These are phyloP conservation scores for Brachypalpus laphriformis DNA, from an alignment of 2,888 invertebrate species.

Conservation along the genomic window DNA sequence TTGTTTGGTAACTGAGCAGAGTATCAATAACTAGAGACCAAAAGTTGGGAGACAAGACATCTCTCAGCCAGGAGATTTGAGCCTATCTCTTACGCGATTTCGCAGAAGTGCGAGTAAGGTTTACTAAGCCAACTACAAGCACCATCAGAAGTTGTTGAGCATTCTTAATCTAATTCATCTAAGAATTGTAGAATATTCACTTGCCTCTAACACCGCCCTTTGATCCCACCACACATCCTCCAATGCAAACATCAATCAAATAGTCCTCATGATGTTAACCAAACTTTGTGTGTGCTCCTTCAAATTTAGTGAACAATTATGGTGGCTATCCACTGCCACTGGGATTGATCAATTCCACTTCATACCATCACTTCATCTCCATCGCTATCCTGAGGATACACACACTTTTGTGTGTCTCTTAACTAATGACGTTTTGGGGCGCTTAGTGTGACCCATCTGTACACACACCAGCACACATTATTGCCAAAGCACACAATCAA, in stretches of 20 bases:
- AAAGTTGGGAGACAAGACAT: no score
- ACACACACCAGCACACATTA: constrained; percentile 32
- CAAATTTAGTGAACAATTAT: constrained; percentile 20
- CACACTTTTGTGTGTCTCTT: constrained; percentile 15
- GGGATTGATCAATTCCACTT: constrained; percentile 41
- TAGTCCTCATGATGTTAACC: constrained; percentile 30
- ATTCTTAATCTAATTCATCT: no score
- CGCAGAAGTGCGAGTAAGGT: no score
- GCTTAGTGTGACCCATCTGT: constrained; percentile 4
- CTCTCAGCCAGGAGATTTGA: no score
- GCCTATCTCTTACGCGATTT: no score
- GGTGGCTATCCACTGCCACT: background rate
- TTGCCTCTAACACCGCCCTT: no score
- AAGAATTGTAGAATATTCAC: no score
- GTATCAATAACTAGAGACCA: no score
- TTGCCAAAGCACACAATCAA: constrained; percentile 62
- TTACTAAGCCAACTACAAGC: no score
- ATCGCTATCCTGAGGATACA: constrained; percentile 1
- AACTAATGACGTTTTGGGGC: constrained; percentile 53
- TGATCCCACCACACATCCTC: background rate
- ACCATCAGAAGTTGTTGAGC: no score
- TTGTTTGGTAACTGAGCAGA: no score
- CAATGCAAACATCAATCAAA: constrained; percentile 34
- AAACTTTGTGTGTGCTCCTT: constrained; percentile 32
- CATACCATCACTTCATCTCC: constrained; percentile 9